A percentile compares a stretch with the other conserved stretches of the same genome.
Conservation (phyloP, 1,140 invertebrate genomes). For the Cotesia typhae region DNA sequence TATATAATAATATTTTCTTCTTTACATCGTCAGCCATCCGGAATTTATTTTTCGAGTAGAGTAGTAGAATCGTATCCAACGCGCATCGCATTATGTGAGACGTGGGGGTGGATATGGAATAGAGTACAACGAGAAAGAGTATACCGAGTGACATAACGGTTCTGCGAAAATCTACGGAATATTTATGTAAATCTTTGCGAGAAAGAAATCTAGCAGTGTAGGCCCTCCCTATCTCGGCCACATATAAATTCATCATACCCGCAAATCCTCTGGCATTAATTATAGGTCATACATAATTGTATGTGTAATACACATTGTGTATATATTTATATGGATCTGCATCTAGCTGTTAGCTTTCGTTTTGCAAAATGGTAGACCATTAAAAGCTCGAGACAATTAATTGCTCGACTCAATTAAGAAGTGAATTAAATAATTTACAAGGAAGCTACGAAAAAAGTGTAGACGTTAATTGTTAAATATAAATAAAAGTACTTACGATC, state of each 20-base stretch:
- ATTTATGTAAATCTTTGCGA: constrained; percentile 38
- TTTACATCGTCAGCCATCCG: constrained; percentile 5
- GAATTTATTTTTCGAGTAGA: constrained; percentile 2
- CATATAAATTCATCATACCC: constrained; percentile 48
- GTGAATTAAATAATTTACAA: no score
- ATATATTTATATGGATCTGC: no score
- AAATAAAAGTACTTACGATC: constrained; percentile 72
- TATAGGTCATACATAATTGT: constrained; percentile 42
- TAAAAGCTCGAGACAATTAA: no score
- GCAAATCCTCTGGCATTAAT: constrained; percentile 47
- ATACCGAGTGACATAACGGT: constrained; percentile 13
- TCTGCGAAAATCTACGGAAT: constrained; percentile 33
- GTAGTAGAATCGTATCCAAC: neutral
- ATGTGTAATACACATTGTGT: no score
- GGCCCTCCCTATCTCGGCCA: constrained; percentile 33
- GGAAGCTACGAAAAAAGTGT: no score
- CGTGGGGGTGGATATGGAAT: neutral
- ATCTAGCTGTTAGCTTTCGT: no score
- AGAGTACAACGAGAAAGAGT: neutral
- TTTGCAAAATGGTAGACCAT: no score
- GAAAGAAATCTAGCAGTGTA: constrained; percentile 37
- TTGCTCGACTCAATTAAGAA: no score
- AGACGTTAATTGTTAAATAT: no score
- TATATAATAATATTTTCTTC: no score
- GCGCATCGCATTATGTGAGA: neutral